Conservation (phyloP, 2,113 vertebrate species). For the Galbula dea region DNA sequence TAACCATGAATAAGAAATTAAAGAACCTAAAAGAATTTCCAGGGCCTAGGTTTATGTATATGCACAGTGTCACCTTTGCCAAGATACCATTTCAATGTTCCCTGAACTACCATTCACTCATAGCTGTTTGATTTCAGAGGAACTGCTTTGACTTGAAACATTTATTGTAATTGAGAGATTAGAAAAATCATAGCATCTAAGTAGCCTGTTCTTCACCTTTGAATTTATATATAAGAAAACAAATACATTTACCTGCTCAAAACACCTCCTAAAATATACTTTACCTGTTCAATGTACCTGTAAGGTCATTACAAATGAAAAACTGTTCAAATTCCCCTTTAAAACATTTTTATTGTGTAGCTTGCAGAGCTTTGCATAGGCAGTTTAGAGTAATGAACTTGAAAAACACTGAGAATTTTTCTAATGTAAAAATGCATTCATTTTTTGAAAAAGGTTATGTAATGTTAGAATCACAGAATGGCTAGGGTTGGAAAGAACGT, state of each 20-base stretch:
- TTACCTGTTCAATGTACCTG: not conserved
- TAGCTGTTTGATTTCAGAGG: not conserved
- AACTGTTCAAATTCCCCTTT: fast-evolving
- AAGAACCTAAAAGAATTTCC: not conserved
- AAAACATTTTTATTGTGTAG: not conserved
- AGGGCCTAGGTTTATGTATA: not conserved
- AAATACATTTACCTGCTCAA: not conserved
- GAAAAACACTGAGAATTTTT: not conserved
- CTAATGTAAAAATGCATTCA: fast-evolving
- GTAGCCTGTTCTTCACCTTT: not conserved
- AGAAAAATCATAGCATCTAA: not conserved
- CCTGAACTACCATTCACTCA: not conserved
- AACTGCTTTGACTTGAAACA: not conserved
- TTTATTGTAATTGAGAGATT: not conserved
- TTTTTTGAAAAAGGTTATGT: too few species aligned
- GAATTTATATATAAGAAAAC: not conserved
- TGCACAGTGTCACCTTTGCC: not conserved
- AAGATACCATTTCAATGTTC: not conserved
- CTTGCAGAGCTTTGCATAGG: not conserved
- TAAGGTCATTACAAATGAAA: not conserved
- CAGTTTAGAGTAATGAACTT: not conserved
- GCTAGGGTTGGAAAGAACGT: too few species aligned
- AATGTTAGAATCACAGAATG: too few species aligned
- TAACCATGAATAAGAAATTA: not conserved
- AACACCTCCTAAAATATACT: not conserved